Evolutionary conservation across 2,113 vertebrate species (phyloP), one percentile per base, ranked within the genome.

Genomic region (Poeciliopsis prolifica): DNA sequence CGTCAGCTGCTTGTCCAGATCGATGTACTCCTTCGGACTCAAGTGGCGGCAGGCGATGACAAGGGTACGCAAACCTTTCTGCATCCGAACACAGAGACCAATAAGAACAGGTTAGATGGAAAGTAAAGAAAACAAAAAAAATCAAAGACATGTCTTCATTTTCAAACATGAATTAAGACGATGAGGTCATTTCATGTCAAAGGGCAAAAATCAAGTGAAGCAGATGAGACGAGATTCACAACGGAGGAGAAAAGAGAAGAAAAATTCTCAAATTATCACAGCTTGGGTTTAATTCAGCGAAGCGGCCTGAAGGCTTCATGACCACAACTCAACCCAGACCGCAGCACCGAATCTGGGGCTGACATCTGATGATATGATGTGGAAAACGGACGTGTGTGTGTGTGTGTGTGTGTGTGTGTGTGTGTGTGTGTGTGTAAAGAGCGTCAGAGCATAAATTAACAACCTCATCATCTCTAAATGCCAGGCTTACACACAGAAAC

Each of bases 51-150:
- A 98, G 28, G 96, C 97, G 72, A 99, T 77, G 19, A 98, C 98
- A 54, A 99, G 94, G 82, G 97, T 99, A 85, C 98, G 94, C 66
- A 99, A 90, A 61, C 98, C 98, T 95, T 98, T 98, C 98, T 99
- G 63, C 2, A 75, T 35, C 4, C n/a, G 30, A 61, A 48, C 51
- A 68, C 5, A 29, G 48, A n/a, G 44, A 67, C 6, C 28, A 42
- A 62, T 2, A 40, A 31, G 17, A 65, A 37, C 51, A 15, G 5
- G 14, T 24, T 30, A 26, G 7, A 58, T 4, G 24, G 26, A 51
- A 26, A 61, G 9, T 30, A 17, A 54, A 35, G 61, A 24, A 48
- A 30, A 1, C 29, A 2, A 29, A 29, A 29, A 29, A 29, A 29
- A 28, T 28, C 19, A 71, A 37, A 62, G 31, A 2, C 15, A 51